Base-by-base conservation (phyloP, 1,140 invertebrate genomes). In the Drosophila paulistorum region DNA sequence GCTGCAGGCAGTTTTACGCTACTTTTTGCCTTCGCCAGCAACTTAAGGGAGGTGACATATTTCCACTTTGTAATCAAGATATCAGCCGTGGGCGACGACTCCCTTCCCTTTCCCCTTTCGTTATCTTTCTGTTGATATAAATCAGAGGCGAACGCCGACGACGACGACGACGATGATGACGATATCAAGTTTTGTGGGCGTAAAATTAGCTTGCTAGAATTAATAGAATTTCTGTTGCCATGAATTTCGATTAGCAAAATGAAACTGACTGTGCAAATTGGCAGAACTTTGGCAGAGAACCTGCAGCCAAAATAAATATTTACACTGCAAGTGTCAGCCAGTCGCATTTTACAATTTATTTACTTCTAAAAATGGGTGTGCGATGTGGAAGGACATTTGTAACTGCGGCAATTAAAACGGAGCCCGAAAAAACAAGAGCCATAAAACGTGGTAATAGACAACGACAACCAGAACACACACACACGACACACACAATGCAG, bases 1-100 rank as follows among this genome's bases (percentile, higher is more conserved):
- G 60, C 84, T 89, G 68, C 80, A 66, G 84, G 83, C 84, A 80
- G 17, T 80, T 89, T 76, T 84, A 30, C 58, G 45, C 55, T 17
- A 33, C 58, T 33, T 20, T 35, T 7, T 26, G 45, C 74, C 26
- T 42, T 60, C 13, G 55, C 42, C 63, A 67, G 65, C 59, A 65
- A 74, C 64, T 58, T 68, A 42, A 41, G 45, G 55, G 60, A 51
- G 30, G 33, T 55, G 48, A 79, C 73, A 72, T 84, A 89, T 74
- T 89, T 87, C 67, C 77, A 89, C 85, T 85, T 51, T 81, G 71
- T 81, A 89, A 89, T 89, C 77, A 89, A 90, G 84, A 84, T 80
- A 78, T 87, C 69, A 71, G 69, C 63, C 74, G 71, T 71, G 64
- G 80, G 84, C 84, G 69, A 73, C 33, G 14, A 65, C 17, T n/a